Conservation (phyloP, 2,797 vertebrate species). For the Rachycentron canadum region DNA sequence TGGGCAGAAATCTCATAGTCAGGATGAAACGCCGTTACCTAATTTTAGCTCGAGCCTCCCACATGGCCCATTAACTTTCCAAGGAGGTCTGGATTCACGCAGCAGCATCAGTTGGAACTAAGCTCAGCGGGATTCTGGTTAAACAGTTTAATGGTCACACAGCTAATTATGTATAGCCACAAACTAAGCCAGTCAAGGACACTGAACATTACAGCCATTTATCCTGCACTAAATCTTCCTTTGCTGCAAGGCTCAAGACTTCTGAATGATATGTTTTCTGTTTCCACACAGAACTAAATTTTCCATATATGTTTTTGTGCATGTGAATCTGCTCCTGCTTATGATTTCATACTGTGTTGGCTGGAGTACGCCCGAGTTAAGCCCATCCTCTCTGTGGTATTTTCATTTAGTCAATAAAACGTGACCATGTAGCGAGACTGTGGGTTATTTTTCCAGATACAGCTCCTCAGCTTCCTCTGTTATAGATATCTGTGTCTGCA, state of each 20-base stretch:
- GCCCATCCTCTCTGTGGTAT: slow-evolving; percentile 63
- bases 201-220: slow-evolving; percentile 49
- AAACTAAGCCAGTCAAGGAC: slow-evolving; percentile 63
- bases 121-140: slow-evolving; percentile 60
- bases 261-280: slow-evolving; percentile 50
- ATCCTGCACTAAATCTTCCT: slow-evolving; percentile 63
- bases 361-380: slow-evolving; percentile 25
- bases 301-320: slow-evolving; percentile 21
- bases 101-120: slow-evolving; percentile 41
- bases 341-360: slow-evolving; percentile 43
- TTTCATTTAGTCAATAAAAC: slow-evolving; percentile 70
- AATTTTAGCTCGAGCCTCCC: slow-evolving; percentile 70
- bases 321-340: slow-evolving; percentile 33
- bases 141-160: slow-evolving; percentile 66
- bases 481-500: slow-evolving; percentile 32
- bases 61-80: slow-evolving; percentile 68
- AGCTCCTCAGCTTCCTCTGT: slow-evolving; percentile 40
- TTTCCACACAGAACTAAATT: slow-evolving; percentile 24
- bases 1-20: slow-evolving; percentile 64
- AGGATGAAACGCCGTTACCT: slow-evolving; percentile 61
- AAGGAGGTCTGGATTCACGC: slow-evolving; percentile 59
- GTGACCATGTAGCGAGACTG: slow-evolving; percentile 42
- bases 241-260: slow-evolving; percentile 6
- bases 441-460: slow-evolving; percentile 54
- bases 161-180: slow-evolving; percentile 69